Percentiles rank a stretch among this genome's conserved stretches.
These are phyloP conservation scores for Mormoops blainvillei DNA, from an alignment of 2,113 vertebrate species.

Conservation along the genomic window DNA sequence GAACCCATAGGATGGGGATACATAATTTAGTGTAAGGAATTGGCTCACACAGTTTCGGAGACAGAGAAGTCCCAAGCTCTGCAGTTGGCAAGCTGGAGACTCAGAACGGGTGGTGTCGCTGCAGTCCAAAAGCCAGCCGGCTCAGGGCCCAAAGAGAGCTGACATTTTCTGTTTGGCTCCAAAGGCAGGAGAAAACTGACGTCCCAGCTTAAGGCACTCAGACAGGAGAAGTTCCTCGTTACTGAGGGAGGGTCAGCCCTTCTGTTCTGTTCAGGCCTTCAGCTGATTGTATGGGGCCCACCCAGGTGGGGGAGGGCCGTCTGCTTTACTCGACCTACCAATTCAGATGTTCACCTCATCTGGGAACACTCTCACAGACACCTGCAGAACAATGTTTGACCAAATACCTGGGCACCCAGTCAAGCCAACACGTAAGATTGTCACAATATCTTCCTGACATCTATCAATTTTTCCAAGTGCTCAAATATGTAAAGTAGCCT, in stretches of 20 bases:
- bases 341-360: background rate
- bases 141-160: background rate
- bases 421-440: background rate
- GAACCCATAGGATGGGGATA: background rate
- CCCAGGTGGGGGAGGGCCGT: background rate
- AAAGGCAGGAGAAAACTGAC: background rate
- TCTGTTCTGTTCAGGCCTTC: background rate
- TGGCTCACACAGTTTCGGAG: background rate
- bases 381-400: background rate
- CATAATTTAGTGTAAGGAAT: background rate
- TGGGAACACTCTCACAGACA: background rate
- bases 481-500: background rate
- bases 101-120: background rate
- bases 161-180: background rate
- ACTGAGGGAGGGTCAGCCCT: background rate
- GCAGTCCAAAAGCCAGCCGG: background rate
- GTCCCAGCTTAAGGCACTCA: background rate
- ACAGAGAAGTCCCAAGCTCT: background rate
- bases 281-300: background rate
- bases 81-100: background rate
- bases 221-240: background rate
- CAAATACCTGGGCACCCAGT: background rate
- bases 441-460: background rate
- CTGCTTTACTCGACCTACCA: background rate
- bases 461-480: background rate